Conservation (phyloP, 2,113 vertebrate genomes). For the Arizona elegans region DNA sequence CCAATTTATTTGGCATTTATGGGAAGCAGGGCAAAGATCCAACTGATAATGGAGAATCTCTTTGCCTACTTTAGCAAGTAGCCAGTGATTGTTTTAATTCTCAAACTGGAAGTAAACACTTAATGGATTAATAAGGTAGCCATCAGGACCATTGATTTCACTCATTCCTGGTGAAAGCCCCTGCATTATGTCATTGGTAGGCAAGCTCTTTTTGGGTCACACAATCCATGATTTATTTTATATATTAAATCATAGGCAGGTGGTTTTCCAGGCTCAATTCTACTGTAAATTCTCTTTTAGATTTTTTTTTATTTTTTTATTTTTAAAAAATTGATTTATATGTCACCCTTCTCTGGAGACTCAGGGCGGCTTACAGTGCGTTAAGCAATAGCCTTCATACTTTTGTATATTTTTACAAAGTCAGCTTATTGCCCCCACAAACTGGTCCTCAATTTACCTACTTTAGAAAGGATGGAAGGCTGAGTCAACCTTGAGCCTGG, state of each 20-base stretch:
- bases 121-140: background rate
- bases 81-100: constrained; percentile 5
- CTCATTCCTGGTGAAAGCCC: background rate
- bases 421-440: too few relatives aligned
- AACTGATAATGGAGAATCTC: constrained; percentile 11
- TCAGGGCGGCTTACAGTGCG: too few relatives aligned
- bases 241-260: background rate
- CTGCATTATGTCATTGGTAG: background rate
- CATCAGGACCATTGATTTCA: background rate
- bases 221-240: background rate
- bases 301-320: background rate
- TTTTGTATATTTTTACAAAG: too few relatives aligned
- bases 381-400: too few relatives aligned
- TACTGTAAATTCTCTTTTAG: background rate
- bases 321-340: too few relatives aligned
- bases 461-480: too few relatives aligned
- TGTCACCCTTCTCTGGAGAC: too few relatives aligned
- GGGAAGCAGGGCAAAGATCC: constrained; percentile 14
- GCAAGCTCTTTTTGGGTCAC: background rate
- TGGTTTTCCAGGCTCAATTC: background rate
- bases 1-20: constrained; percentile 7
- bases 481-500: too few relatives aligned
- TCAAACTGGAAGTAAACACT: constrained; percentile 3
- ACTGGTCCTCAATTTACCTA: too few relatives aligned
- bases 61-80: background rate